Percentiles rank a stretch among this genome's conserved stretches.
phyloP scores from a whole-genome alignment of 92 coral and sea anemone species.

The Scolanthus callimorphus region DNA sequence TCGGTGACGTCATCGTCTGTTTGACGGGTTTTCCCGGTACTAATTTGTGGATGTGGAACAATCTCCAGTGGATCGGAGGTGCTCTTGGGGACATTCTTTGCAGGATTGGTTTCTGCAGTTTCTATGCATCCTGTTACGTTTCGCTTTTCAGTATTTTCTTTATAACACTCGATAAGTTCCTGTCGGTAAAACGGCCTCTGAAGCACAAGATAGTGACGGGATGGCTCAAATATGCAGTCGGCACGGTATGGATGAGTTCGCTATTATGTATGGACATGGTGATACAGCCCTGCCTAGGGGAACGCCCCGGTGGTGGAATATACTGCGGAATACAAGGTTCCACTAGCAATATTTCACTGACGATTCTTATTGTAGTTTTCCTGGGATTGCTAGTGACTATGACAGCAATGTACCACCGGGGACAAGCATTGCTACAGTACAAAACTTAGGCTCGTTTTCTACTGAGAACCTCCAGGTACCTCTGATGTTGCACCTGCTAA shows the following conservation, averaged over 20 bases:
- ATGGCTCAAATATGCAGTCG: neutral
- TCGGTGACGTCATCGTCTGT: neutral
- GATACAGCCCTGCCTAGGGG: neutral
- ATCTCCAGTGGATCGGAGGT: neutral
- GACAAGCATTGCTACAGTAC: too few relatives aligned
- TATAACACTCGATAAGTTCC: neutral
- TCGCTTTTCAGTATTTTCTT: neutral
- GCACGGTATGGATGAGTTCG: neutral
- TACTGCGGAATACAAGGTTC: neutral
- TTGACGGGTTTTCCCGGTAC: neutral
- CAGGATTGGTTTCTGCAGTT: neutral
- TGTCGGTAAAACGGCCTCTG: neutral
- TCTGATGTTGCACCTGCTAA: too few relatives aligned
- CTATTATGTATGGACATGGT: neutral
- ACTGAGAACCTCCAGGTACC: too few relatives aligned
- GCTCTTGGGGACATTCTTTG: neutral
- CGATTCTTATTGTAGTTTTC: neutral
- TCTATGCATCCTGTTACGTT: neutral
- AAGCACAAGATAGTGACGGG: conserved; percentile 1
- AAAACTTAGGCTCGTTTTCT: too few relatives aligned
- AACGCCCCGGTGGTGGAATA: neutral
- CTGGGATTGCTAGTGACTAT: neutral
- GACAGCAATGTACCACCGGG: neutral
- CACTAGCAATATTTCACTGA: neutral
- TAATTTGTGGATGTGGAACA: neutral